phyloP scores from a whole-genome alignment of 2,888 invertebrate genomes.

The Tanaodytes sp. region DNA sequence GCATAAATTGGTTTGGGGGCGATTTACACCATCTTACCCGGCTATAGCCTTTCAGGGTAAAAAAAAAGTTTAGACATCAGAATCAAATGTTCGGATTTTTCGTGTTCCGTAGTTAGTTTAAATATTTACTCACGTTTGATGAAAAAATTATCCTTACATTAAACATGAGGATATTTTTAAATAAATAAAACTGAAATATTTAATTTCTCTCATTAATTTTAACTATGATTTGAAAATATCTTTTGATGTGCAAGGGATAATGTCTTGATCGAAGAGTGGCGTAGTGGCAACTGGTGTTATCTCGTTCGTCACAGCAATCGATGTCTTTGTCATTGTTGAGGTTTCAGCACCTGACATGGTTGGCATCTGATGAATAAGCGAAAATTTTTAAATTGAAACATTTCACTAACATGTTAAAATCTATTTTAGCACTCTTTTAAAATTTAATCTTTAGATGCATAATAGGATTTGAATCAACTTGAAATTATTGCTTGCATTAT shows the following conservation, averaged over 20 bases:
- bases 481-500: no score
- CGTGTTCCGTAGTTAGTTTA: not conserved
- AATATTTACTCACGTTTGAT: slow-evolving; percentile 34
- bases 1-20: no score
- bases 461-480: no score
- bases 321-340: slow-evolving; percentile 55
- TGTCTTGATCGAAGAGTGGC: slow-evolving; percentile 63
- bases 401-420: no score
- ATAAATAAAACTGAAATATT: no score
- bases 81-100: not conserved
- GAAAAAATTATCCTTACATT: slow-evolving; percentile 8
- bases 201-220: slow-evolving; percentile 16
- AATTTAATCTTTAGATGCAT: no score
- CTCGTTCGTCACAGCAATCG: slow-evolving; percentile 56
- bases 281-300: slow-evolving; percentile 56
- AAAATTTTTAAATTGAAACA: slow-evolving; percentile 1
- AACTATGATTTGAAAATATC: slow-evolving; percentile 65
- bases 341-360: slow-evolving; percentile 64
- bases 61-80: no score
- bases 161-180: not conserved
- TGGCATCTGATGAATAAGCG: slow-evolving; percentile 60
- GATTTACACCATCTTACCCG: no score
- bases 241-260: slow-evolving; percentile 63
- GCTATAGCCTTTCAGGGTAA: no score
- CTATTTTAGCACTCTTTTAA: no score